phyloP scores from a whole-genome alignment of 2,797 vertebrate genomes.

The Argyrosomus regius region DNA sequence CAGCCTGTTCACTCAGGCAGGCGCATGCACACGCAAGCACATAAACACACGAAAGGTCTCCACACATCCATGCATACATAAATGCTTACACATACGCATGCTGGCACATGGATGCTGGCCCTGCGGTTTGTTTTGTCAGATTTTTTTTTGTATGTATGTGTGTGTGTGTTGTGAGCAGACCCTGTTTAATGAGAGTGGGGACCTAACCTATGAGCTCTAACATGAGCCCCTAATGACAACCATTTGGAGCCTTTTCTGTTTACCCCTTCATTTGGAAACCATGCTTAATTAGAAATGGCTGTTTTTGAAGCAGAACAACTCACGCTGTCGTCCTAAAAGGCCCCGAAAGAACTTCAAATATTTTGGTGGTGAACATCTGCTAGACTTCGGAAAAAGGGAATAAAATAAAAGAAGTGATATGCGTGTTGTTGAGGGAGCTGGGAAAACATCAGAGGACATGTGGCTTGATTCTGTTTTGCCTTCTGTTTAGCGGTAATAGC shows the following conservation, averaged over 20 bases:
- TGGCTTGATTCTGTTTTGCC: constrained; percentile 18
- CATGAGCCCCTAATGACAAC: constrained; percentile 61
- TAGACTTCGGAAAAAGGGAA: constrained; percentile 14
- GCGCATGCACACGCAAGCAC: neutral
- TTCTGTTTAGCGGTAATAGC: constrained; percentile 29
- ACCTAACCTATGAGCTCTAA: constrained; percentile 54
- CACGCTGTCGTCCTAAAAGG: constrained; percentile 50
- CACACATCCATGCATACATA: constrained; percentile 14
- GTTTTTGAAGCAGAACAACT: constrained; percentile 68
- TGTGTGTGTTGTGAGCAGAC: constrained; percentile 27
- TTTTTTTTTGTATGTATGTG: neutral
- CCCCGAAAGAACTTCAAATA: constrained; percentile 58
- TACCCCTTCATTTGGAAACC: constrained; percentile 64
- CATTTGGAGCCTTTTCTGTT: constrained; percentile 63
- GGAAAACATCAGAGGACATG: constrained; percentile 1
- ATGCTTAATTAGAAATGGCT: constrained; percentile 70
- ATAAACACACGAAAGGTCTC: constrained; percentile 14
- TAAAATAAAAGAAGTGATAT: constrained; percentile 10
- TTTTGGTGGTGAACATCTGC: constrained; percentile 59
- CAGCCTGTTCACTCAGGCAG: constrained; percentile 58
- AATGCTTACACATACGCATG: constrained; percentile 12
- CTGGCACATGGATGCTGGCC: neutral
- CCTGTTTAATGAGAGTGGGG: constrained; percentile 55
- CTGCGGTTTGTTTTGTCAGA: constrained; percentile 11
- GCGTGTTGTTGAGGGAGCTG: constrained; percentile 11